Evolutionary conservation across 2,888 invertebrate genomes (phyloP), one percentile per base, ranked within the genome.

Genomic region (Ernsta delagoae): DNA sequence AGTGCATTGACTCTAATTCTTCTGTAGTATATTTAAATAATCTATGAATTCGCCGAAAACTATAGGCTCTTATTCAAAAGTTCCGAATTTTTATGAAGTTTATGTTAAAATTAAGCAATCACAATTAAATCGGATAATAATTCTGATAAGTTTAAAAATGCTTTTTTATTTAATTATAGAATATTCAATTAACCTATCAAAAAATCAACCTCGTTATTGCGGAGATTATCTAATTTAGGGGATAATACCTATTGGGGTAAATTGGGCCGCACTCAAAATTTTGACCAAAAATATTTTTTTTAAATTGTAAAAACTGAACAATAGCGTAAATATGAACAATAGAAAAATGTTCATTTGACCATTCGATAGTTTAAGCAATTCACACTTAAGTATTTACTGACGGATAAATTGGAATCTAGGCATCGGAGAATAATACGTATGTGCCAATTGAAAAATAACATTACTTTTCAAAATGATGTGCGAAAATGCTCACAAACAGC

Each of bases 371-470:
- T 59, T 39, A 59, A 12, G n/a, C 39, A 39, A 59, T 59, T 59
- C 8, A 59, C 57, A 59, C 57, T 12, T 6, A 11, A 36, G 36
- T 36, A 36, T 0, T 3, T 59, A 57, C 36, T 57, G 5, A 57
- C 57, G 57, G 36, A 57, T 36, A 57, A 57, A 39, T 36, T 34
- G 56, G 34, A 56, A 31, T 16, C 39, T 16, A 59, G 12, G 6
- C 12, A 36, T 12, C 16, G n/a, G 16, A 11, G 16, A 59, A 59
- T 12, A 48, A 61, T 61, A 61, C 48, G 61, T 62, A 48, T 9
- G 62, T 50, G 62, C 50, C 5, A 43, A 64, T 56, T 56, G 36
- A 41, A 64, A 56, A 64, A 64, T 56, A 65, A 45, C 45, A 65
- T 24, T 45, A 56, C 45, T 57, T n/a, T 59, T 53, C 56, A 56